Conservation (phyloP, 37 sponge, comb jelly and placozoan genomes). For the Mnemiopsis leidyi region DNA sequence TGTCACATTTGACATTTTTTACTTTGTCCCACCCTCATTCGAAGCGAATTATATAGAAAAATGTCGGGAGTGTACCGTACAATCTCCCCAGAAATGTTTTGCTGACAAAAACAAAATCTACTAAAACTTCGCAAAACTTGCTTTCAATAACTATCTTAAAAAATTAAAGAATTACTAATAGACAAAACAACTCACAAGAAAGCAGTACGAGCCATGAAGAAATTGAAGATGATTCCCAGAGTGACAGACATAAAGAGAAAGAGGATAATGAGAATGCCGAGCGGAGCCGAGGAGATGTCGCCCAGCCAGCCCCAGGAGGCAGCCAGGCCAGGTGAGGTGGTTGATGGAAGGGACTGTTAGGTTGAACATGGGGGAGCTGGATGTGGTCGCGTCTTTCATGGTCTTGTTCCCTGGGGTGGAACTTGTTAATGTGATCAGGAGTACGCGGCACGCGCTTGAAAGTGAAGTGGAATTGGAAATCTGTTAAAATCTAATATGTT, state of each 20-base stretch:
- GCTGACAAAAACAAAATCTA: too few species aligned
- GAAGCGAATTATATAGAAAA: too few species aligned
- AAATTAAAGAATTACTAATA: neutral
- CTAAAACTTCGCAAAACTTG: too few species aligned
- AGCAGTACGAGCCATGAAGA: neutral
- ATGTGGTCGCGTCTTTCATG: neutral
- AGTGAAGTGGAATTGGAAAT: too few species aligned
- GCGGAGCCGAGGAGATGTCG: neutral
- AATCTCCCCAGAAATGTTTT: too few species aligned
- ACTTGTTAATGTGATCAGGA: too few species aligned
- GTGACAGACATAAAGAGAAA: neutral
- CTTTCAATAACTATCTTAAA: too few species aligned
- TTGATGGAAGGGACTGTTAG: neutral
- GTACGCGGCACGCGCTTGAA: too few species aligned
- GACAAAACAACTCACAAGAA: slow-evolving; percentile 17
- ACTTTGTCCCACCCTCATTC: too few species aligned
- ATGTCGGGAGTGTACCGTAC: too few species aligned
- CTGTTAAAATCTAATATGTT: too few species aligned
- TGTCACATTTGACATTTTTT: too few species aligned
- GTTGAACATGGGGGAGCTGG: neutral
- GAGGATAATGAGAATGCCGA: neutral
- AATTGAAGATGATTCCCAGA: neutral
- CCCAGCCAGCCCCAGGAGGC: neutral
- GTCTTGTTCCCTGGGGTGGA: neutral
- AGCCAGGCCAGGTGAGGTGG: neutral